Evolutionary conservation across 2,113 vertebrate genomes (phyloP).

Genomic region (Elaphurus davidianus): DNA sequence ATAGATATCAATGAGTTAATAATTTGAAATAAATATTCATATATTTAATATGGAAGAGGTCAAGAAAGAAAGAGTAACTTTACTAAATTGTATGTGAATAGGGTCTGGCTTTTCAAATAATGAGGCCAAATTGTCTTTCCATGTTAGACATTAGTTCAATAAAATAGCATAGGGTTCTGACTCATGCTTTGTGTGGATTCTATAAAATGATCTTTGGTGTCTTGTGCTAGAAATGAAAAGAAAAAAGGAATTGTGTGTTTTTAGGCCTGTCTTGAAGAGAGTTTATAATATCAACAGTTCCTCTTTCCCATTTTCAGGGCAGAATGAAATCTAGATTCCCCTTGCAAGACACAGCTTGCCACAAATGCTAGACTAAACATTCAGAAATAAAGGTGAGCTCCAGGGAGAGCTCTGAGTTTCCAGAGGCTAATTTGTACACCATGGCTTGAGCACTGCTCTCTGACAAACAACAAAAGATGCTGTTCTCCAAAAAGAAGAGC

Average conservation of each 20-base stretch:
- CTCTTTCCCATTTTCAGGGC: not conserved
- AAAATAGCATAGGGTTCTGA: not conserved
- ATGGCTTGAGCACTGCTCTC: conserved; percentile 16
- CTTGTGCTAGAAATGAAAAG: not conserved
- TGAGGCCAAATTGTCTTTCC: not conserved
- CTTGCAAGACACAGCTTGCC: conserved; percentile 24
- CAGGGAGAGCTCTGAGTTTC: not conserved
- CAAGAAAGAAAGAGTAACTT: not conserved
- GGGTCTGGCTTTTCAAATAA: not conserved
- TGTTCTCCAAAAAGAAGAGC: not conserved
- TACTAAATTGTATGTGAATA: not conserved
- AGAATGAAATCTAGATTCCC: conserved; percentile 24
- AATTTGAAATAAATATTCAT: not conserved
- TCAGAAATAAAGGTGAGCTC: conserved; percentile 54
- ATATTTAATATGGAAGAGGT: not conserved
- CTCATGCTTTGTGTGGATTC: not conserved
- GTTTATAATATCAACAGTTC: conserved; percentile 24
- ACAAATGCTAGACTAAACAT: conserved; percentile 58
- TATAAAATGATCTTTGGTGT: not conserved
- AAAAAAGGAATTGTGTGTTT: not conserved
- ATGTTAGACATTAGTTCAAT: not conserved
- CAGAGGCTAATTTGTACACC: conserved; percentile 22
- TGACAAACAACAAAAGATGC: conserved; percentile 44
- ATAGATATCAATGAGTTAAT: not conserved
- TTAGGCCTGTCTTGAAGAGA: not conserved